Base-by-base conservation (phyloP, 2,888 invertebrate genomes). In the Heteropelma amictum region DNA sequence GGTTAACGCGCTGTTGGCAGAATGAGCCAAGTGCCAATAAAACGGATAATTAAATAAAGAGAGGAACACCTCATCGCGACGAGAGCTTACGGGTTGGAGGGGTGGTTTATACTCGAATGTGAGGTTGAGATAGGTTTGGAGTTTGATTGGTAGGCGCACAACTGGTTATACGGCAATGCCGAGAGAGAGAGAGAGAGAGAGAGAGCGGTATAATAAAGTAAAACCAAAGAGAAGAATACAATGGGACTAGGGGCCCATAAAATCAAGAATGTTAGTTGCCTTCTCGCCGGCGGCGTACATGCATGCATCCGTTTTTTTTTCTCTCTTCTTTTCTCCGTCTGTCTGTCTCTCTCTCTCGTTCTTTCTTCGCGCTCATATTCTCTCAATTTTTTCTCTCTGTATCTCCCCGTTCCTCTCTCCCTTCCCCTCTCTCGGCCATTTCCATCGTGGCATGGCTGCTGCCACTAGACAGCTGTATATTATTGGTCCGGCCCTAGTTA, bases 241-340 rank as follows among this genome's bases (percentile, higher is more conserved):
- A 81, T 81, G 78, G 78, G 77, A 81, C 81, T 81, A 80, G 81
- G 76, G 78, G 80, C 78, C 77, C 81, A 81, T 81, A 81, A 81
- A 81, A 81, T 80, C 80, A 81, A 81, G 81, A 81, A 81, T 81
- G 81, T 81, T 81, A 81, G 81, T 81, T 81, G 81, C 80, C 81
- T 81, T 78, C 76, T 74, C 78, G 80, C 81, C 79, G 78, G 74
- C 77, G 79, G 79, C 78, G 74, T 76, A 78, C 74, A 77, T 74
- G 72, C 74, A 77, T 68, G 72, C 65, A 56, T 69, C 63, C 72
- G 53, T 74, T 70, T 51, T 38, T 69, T 65, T 58, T 40, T 70
- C 40, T 64, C 38, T 60, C 53, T 30, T 49, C 38, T 58, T 54
- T 42, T 26, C 60, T 63, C 56, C 49, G 47, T n/a, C n/a, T n/a